A percentile compares a stretch with the other conserved stretches of the same genome.
phyloP scores from a whole-genome alignment of 1,140 invertebrate species.

The Diorhabda carinulata region DNA sequence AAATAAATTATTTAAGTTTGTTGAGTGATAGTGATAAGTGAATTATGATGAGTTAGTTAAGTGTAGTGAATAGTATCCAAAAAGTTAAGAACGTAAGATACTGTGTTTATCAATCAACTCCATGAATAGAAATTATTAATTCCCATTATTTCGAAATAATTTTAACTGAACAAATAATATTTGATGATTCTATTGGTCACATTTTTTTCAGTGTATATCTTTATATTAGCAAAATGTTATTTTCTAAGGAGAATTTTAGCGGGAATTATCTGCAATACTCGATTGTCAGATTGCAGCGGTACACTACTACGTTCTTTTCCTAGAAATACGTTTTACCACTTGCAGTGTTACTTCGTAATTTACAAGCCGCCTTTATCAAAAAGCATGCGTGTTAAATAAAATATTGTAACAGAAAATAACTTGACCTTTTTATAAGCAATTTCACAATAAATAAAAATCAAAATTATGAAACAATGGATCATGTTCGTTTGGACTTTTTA shows the following conservation, averaged over 20 bases:
- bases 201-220: not conserved
- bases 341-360: not conserved
- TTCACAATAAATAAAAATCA: not conserved
- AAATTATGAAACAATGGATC: not conserved
- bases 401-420: slow-evolving; percentile 3
- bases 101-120: too few species aligned
- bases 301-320: not conserved
- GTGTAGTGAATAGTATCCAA: too few species aligned
- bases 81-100: too few species aligned
- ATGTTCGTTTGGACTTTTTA: too few species aligned
- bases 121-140: too few species aligned
- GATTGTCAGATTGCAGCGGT: not conserved
- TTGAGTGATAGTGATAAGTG: too few species aligned
- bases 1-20: too few species aligned
- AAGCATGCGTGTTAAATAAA: slow-evolving; percentile 2
- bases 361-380: slow-evolving; percentile 2
- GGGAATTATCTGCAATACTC: not conserved
- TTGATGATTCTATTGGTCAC: not conserved
- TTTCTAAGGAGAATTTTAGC: not conserved
- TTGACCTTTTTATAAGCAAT: slow-evolving; percentile 2
- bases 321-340: slow-evolving; percentile 2
- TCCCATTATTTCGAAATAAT: too few species aligned
- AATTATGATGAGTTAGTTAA: too few species aligned
- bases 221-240: not conserved
- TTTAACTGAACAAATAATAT: too few species aligned